Conservation (phyloP, 2,888 invertebrate species). For the Polyommatus icarus region DNA sequence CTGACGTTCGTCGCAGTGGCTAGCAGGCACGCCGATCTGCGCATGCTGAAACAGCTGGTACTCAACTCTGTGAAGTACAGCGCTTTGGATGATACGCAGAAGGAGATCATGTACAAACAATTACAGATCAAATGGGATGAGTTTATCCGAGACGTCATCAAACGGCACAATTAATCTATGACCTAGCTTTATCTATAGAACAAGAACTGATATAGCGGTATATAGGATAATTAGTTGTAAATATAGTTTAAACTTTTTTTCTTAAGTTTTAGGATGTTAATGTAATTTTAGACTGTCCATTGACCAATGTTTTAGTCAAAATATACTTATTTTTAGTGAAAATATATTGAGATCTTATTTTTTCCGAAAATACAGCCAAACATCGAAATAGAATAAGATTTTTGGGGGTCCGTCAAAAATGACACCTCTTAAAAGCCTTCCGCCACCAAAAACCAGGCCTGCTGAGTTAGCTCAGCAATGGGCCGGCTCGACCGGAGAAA, state of each 20-base stretch:
- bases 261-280: neutral
- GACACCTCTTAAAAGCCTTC: too few species aligned
- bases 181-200: slow-evolving; percentile 4
- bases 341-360: too few species aligned
- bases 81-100: slow-evolving; percentile 59
- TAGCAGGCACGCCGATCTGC: slow-evolving; percentile 84
- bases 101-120: slow-evolving; percentile 48
- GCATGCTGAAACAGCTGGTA: slow-evolving; percentile 86
- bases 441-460: too few species aligned
- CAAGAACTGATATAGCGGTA: neutral
- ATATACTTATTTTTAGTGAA: too few species aligned
- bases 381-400: too few species aligned
- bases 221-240: slow-evolving; percentile 9
- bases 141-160: slow-evolving; percentile 53
- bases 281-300: too few species aligned
- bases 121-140: slow-evolving; percentile 58
- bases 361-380: too few species aligned
- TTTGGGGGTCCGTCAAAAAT: too few species aligned
- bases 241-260: neutral
- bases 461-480: too few species aligned
- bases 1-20: slow-evolving; percentile 88
- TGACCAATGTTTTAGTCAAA: too few species aligned
- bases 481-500: too few species aligned
- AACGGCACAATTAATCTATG: slow-evolving; percentile 28
- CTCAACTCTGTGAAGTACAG: slow-evolving; percentile 88